Percentiles rank a stretch among this genome's conserved stretches.
These are phyloP conservation scores for Xanthorhoe spadicearia DNA, from an alignment of 2,888 invertebrate species.

Conservation along the genomic window DNA sequence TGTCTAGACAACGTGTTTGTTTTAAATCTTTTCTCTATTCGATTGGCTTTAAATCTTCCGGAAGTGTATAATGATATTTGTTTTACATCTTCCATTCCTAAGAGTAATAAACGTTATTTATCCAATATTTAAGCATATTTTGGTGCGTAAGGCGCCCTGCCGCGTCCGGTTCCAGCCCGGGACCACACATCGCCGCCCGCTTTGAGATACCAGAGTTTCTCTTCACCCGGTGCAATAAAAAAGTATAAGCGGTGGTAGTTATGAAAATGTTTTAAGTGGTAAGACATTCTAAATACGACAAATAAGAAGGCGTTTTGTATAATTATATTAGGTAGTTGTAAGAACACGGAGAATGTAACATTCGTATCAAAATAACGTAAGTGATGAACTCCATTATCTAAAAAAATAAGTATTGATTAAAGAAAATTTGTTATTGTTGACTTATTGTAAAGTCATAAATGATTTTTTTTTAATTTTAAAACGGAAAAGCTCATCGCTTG, in stretches of 20 bases:
- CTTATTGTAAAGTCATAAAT: too few relatives aligned
- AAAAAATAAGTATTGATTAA: too few relatives aligned
- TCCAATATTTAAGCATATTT: conserved; percentile 56
- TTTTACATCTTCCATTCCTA: conserved; percentile 39
- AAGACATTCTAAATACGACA: not conserved
- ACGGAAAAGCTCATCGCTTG: conserved; percentile 18
- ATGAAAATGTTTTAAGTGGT: not conserved
- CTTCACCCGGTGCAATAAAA: conserved; percentile 38
- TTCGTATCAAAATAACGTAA: too few relatives aligned
- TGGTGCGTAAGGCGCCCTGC: conserved; percentile 54
- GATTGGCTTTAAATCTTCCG: conserved; percentile 22
- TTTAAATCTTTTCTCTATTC: not conserved
- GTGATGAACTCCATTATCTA: too few relatives aligned
- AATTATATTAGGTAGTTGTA: too few relatives aligned
- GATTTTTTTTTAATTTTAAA: not conserved
- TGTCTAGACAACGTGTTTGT: not conserved
- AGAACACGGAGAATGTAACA: too few relatives aligned
- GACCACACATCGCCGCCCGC: conserved; percentile 64
- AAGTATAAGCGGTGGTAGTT: conserved; percentile 34
- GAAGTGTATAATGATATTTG: conserved; percentile 38
- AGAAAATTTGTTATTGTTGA: too few relatives aligned
- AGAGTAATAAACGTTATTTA: conserved; percentile 53
- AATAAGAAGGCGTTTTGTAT: not conserved
- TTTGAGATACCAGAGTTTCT: conserved; percentile 53
- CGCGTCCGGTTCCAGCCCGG: conserved; percentile 47